These are phyloP conservation scores for Hermatobates lingyangjiaoensis DNA, from an alignment of 1,140 invertebrate species.

Conservation along the genomic window DNA sequence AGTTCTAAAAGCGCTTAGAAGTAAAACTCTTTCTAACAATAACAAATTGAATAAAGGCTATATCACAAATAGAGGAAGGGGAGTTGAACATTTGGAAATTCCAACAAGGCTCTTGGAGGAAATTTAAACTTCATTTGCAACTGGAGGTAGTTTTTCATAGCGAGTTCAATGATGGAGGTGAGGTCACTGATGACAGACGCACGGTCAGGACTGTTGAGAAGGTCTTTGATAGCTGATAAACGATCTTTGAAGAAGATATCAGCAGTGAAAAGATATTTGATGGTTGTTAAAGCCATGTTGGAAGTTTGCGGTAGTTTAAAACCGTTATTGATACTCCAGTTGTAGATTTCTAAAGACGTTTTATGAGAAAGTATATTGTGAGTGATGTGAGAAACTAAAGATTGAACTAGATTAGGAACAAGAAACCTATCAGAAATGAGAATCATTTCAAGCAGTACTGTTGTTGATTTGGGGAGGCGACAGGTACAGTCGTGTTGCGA, in stretches of 20 bases:
- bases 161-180: neutral
- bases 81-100: too few relatives aligned
- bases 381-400: slow-evolving; percentile 26
- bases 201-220: slow-evolving; percentile 11
- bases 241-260: slow-evolving; percentile 21
- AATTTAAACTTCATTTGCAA: too few relatives aligned
- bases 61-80: too few relatives aligned
- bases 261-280: slow-evolving; percentile 24
- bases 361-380: slow-evolving; percentile 22
- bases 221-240: slow-evolving; percentile 21
- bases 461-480: slow-evolving; percentile 26
- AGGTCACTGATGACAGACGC: neutral
- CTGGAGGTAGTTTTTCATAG: neutral
- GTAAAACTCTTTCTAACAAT: too few relatives aligned
- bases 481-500: slow-evolving; percentile 14
- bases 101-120: too few relatives aligned
- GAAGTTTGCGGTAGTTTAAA: slow-evolving; percentile 13
- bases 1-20: too few relatives aligned
- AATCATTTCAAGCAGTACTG: slow-evolving; percentile 38
- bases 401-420: slow-evolving; percentile 32
- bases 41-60: too few relatives aligned
- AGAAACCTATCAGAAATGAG: slow-evolving; percentile 41
- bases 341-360: slow-evolving; percentile 25
- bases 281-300: slow-evolving; percentile 22
- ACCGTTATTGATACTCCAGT: slow-evolving; percentile 23